Evolutionary conservation across 2,113 vertebrate genomes (phyloP).

Genomic region (Lepisosteus osseus): DNA sequence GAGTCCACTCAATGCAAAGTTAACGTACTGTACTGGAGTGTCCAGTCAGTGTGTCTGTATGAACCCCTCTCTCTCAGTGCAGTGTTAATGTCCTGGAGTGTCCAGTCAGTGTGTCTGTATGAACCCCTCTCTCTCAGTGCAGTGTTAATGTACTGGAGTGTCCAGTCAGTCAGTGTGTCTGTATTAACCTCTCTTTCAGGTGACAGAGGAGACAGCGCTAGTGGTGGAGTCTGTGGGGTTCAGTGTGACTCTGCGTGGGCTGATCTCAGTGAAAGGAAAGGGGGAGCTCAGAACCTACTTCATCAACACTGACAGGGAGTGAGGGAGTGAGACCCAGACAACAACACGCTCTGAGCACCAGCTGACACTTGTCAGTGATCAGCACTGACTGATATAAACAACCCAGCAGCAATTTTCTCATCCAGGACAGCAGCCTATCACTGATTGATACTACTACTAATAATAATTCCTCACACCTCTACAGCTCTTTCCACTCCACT

Average conservation of each 20-base stretch:
- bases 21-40: no score
- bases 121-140: not conserved
- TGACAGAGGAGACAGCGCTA: conserved; percentile 76
- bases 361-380: conserved; percentile 29
- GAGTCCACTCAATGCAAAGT: no score
- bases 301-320: conserved; percentile 57
- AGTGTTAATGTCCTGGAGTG: no score
- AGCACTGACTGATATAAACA: not conserved
- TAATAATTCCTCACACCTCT: not conserved
- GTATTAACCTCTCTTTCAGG: conserved; percentile 49
- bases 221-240: conserved; percentile 73
- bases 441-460: not conserved
- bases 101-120: no score
- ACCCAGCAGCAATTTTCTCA: not conserved
- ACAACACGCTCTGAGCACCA: not conserved
- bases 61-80: no score
- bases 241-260: conserved; percentile 68
- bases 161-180: no score
- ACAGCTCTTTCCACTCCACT: not conserved
- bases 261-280: conserved; percentile 84
- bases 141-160: no score
- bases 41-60: no score
- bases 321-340: not conserved
- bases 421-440: not conserved
- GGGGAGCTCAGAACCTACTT: conserved; percentile 85